Percentiles rank a stretch among this genome's conserved stretches.
These are phyloP conservation scores for Branchinecta sandiegonensis DNA, from an alignment of 2,888 invertebrate genomes.

Conservation along the genomic window DNA sequence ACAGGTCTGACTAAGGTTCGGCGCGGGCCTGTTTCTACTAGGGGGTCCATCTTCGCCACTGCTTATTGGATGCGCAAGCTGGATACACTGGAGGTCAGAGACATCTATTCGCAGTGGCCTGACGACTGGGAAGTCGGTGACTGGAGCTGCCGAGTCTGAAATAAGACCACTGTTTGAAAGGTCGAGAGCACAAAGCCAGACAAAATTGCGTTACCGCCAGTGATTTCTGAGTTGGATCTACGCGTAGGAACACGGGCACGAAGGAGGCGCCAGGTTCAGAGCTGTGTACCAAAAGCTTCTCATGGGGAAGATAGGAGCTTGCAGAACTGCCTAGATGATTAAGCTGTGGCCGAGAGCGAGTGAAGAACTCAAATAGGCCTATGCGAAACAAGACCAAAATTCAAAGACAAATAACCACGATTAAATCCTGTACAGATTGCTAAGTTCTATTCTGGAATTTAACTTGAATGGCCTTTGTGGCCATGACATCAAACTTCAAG, in stretches of 20 bases:
- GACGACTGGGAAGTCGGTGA: background rate
- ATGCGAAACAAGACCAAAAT: background rate
- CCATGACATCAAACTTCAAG: no score
- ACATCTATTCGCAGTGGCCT: background rate
- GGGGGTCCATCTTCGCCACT: background rate
- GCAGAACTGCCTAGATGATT: no score
- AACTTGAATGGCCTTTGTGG: background rate
- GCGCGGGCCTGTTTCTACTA: conserved; percentile 33
- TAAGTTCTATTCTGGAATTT: background rate
- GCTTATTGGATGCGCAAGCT: background rate
- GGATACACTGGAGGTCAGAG: background rate
- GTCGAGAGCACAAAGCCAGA: no score
- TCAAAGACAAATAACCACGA: background rate
- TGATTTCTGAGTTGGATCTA: no score
- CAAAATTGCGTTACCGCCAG: no score
- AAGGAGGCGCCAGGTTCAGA: no score
- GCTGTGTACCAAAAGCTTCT: no score
- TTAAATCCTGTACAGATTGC: no score
- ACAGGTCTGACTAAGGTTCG: conserved; percentile 32
- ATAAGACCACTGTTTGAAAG: background rate
- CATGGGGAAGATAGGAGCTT: no score
- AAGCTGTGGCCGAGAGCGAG: no score
- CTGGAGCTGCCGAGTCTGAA: background rate
- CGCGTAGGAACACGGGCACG: no score
- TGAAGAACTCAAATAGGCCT: background rate